These are phyloP conservation scores for Amazonetta brasiliensis DNA, from an alignment of 2,797 vertebrate genomes.

Conservation along the genomic window DNA sequence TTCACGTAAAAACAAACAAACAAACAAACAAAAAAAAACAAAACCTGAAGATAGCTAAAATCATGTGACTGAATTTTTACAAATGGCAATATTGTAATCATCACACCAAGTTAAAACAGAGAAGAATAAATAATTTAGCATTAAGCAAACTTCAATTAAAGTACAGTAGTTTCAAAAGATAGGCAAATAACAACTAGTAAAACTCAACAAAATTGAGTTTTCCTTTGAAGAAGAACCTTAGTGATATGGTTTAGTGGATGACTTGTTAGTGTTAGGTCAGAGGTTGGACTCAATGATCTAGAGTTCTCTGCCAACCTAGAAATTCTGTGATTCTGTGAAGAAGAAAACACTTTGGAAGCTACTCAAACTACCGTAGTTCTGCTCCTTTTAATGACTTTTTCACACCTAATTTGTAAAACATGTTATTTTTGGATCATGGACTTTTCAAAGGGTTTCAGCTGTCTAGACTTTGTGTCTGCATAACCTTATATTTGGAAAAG, in stretches of 20 bases:
- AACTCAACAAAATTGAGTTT: not conserved
- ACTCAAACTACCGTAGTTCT: not conserved
- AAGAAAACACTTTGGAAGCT: not conserved
- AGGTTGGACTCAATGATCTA: too few species aligned
- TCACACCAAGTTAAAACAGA: not conserved
- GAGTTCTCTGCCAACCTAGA: too few species aligned
- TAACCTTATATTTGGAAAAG: not conserved
- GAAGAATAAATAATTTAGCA: not conserved
- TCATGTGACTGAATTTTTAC: not conserved
- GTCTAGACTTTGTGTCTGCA: not conserved
- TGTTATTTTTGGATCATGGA: not conserved
- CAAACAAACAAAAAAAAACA: not conserved
- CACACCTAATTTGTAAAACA: not conserved
- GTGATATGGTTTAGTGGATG: too few species aligned
- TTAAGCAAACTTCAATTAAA: not conserved
- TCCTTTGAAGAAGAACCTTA: not conserved
- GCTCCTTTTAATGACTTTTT: not conserved
- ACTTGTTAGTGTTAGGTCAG: too few species aligned
- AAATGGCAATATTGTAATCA: not conserved
- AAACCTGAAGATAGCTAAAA: not conserved
- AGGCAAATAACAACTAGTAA: not conserved
- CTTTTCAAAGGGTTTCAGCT: not conserved
- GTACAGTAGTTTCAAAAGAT: not conserved
- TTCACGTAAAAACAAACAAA: not conserved
- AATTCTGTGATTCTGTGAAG: not conserved